phyloP scores from a whole-genome alignment of 2,888 invertebrate genomes.

The Eurois occulta region DNA sequence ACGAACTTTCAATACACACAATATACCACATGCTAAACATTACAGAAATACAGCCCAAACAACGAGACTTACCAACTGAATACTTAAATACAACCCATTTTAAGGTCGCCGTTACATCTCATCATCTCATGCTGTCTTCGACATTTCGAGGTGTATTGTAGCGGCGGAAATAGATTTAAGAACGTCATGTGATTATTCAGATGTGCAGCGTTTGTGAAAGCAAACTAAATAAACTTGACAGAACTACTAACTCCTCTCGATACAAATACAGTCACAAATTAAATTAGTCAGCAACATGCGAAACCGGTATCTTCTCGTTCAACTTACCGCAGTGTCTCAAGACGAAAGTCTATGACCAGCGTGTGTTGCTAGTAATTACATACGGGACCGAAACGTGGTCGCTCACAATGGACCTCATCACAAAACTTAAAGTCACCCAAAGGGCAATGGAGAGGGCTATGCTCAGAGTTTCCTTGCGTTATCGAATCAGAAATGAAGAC shows the following conservation, averaged over 20 bases:
- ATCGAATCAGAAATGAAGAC: too few species aligned
- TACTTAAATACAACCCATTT: conserved; percentile 1
- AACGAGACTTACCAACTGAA: neutral
- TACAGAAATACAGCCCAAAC: neutral
- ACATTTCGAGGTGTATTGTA: neutral
- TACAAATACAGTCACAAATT: neutral
- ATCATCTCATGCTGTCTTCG: neutral
- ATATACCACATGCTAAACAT: conserved; percentile 1
- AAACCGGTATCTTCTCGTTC: neutral
- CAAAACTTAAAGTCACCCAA: too few species aligned
- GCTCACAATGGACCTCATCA: too few species aligned
- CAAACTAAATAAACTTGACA: neutral
- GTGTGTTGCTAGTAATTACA: too few species aligned
- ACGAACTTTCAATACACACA: neutral
- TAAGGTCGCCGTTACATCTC: neutral
- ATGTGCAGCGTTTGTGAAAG: neutral
- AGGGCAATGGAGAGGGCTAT: too few species aligned
- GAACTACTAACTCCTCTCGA: neutral
- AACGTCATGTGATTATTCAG: neutral
- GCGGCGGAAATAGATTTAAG: neutral
- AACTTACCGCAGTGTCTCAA: too few species aligned
- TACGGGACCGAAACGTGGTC: too few species aligned
- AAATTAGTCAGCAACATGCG: neutral
- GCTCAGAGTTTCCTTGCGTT: too few species aligned
- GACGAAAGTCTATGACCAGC: too few species aligned